Evolutionary conservation across 2,797 vertebrate genomes (phyloP), one percentile per base, ranked within the genome.

Genomic region (Leptodactylus fallax): DNA sequence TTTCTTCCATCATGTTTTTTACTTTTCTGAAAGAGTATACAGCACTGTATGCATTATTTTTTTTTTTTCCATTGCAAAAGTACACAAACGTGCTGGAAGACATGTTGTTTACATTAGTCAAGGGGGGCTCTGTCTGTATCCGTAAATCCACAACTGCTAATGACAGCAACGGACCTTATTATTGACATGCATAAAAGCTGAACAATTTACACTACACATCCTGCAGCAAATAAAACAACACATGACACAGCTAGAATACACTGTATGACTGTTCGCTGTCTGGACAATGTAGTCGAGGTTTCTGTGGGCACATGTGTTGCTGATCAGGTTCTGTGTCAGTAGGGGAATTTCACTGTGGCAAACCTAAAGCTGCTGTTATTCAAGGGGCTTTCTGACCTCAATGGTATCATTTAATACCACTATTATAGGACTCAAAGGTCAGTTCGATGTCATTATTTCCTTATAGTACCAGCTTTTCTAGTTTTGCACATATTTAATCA

Each of bases 331-430:
- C 49, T 86, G 79, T 76, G 67, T 82, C 56, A 76, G 21, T 27
- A 55, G 86, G 79, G 86, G 80, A 87, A 83, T 82, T 87, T 83
- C 17, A 36, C 7, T 81, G 80, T 65, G 55, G 67, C 69, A 65
- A 21, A 63, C 21, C 25, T n/a, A 63, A 76, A 27, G 8, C 78
- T 27, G 25, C 23, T n/a, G 49, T 47, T 71, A 86, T 72, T 88
- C 63, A 88, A 51, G 87, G 87, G 82, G 65, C 87, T 88, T 88
- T 88, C n/a, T 85, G 45, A 71, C 25, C 47, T 27, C 12, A 85
- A 17, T 19, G n/a, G 3, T 19, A 74, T 2, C 47, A 49, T 63
- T 47, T 21, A 81, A 81, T 49, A 81, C 11, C 19, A 76, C 72
- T n/a, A 76, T 51, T 76, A 76, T 12, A 76, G 12, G 47, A 76